Evolutionary conservation across 2,888 invertebrate genomes (phyloP), one percentile per base, ranked within the genome.

Genomic region (Calliscelio sp.): DNA sequence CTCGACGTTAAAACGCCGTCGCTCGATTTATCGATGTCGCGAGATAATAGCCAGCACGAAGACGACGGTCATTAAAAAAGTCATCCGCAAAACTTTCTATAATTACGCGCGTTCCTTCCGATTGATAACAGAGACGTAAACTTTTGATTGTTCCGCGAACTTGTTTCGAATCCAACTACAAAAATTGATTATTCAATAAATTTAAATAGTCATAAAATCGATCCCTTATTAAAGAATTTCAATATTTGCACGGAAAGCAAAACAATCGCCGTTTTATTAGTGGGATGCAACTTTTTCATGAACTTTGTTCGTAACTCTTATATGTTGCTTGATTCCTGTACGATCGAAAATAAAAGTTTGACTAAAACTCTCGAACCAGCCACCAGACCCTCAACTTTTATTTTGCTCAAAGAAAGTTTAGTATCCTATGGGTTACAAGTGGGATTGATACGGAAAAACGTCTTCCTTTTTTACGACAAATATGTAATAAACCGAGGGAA

Each of bases 301-400:
- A 82, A 77, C 71, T 82, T 82, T 77, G 65, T 70, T 77, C 71
- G 77, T 51, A 77, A 77, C 82, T 77, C 71, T 63, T 77, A 77
- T 77, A 77, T 77, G 44, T 82, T 71, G 77, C 77, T 71, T 77
- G 82, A 82, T 82, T 77, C 77, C 65, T 65, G 65, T 65, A 65
- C 71, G 71, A 77, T 82, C 82, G 82, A 77, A 51, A 82, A 82
- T 65, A 82, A 77, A 82, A 82, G 82, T 77, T 77, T 32, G 70
- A 55, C 61, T 65, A 16, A 77, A 81, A 75, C 63, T 82, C 57
- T 11, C 55, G 57, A 82, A 71, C 63, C 70, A 81, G 68, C 53
- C 61, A 59, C 41, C 71, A 65, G 24, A 49, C 41, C 77, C 24
- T 51, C 77, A 77, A 82, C 77, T 82, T 82, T 82, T 38, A 65